phyloP scores from a whole-genome alignment of 2,888 invertebrate genomes.

The Leistus spinibarbis region DNA sequence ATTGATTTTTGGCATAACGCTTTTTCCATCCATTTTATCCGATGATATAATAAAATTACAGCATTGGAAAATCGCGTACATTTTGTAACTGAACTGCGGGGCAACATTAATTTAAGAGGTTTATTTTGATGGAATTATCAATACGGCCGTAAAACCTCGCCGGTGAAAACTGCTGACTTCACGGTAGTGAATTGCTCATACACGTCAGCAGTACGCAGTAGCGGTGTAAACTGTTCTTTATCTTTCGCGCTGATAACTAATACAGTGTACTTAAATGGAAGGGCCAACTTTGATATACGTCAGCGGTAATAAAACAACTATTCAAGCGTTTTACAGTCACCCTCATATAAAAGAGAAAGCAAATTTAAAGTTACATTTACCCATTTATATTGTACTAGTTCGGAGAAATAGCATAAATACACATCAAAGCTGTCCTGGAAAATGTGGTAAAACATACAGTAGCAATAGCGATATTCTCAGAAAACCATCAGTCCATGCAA shows the following conservation, averaged over 20 bases:
- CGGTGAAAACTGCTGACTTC: conserved; percentile 21
- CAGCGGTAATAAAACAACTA: conserved; percentile 20
- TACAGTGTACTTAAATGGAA: conserved; percentile 12
- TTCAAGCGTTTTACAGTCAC: background rate
- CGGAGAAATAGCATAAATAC: background rate
- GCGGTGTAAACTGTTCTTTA: conserved; percentile 19
- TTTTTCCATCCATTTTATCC: background rate
- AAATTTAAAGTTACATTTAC: background rate
- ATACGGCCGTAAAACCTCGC: background rate
- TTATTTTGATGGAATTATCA: background rate
- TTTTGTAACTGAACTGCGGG: background rate
- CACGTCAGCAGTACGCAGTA: conserved; percentile 16
- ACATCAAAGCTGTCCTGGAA: background rate
- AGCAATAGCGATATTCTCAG: background rate
- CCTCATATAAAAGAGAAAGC: background rate
- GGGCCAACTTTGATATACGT: conserved; percentile 20
- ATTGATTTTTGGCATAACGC: no score
- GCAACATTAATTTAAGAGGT: background rate
- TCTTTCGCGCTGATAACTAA: conserved; percentile 14
- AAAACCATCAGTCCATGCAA: no score
- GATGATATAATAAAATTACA: background rate
- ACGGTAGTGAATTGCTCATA: conserved; percentile 14
- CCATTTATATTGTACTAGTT: background rate
- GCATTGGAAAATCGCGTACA: background rate
- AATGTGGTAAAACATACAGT: background rate